Base-by-base conservation (phyloP, 1,140 invertebrate genomes). In the Aphidius ervi region DNA sequence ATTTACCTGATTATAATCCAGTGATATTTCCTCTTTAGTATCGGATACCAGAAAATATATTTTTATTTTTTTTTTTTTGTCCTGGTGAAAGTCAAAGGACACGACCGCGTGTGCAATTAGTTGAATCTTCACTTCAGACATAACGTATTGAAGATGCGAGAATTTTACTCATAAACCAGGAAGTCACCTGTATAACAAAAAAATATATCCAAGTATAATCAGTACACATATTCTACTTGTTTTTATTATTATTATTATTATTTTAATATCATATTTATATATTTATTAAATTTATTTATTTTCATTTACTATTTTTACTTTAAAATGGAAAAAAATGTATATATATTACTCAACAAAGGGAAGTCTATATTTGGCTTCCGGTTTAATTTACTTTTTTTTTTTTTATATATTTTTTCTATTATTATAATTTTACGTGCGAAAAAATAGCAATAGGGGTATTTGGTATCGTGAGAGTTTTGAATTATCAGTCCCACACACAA, bases 31-130 rank as follows among this genome's bases (percentile, higher is more conserved):
- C 20, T 50, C 31, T 31, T 50, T 23, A 50, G 23, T 31, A 50
- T 23, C 48, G 4, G 23, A 31, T 50, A 10, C 2, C 7, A 23
- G n/a, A 23, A 7, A 23, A 23, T 49, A 8, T 23, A n/a, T 31
- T 9, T 50, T 9, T 50, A 16, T 50, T 50, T 37, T 23, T 31
- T 6, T 37, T 31, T 5, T 43, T 23, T 6, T 23, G 20, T 8
- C 5, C 8, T 23, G 48, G 48, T 31, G 48, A 50, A 50, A 50
- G 48, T 50, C 48, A 50, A 50, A 50, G 48, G 48, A 50, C 48
- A 23, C 20, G 48, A 50, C 48, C 48, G 48, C 20, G 48, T 50
- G 48, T 31, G 23, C 48, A 50, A 50, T 50, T 50, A 50, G 48
- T 50, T 50, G 23, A 31, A 31, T 31, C 48, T 23, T 50, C 48